Conservation (phyloP, 2,888 invertebrate genomes). For the Cheilosia variabilis region DNA sequence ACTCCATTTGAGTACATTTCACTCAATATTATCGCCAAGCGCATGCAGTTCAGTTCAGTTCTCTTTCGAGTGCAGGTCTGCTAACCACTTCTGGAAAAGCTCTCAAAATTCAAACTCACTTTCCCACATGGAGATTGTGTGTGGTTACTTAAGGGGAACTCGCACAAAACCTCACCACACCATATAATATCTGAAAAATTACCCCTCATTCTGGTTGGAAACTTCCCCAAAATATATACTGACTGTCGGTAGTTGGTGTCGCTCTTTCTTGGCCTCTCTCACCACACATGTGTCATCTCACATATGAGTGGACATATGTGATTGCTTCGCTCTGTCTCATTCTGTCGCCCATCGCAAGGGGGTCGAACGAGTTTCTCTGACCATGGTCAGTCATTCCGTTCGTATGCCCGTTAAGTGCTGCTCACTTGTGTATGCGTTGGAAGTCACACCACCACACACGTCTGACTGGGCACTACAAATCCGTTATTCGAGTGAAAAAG, state of each 20-base stretch:
- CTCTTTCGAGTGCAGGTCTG: no score
- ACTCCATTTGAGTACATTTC: no score
- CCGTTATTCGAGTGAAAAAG: constrained; percentile 70
- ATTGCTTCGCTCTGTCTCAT: constrained; percentile 51
- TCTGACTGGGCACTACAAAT: constrained; percentile 71
- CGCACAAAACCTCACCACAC: constrained; percentile 2
- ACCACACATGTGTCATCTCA: constrained; percentile 61
- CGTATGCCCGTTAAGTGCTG: constrained; percentile 66
- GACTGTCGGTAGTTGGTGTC: neutral
- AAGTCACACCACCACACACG: constrained; percentile 55
- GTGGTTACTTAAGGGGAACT: constrained; percentile 24
- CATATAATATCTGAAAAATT: constrained; percentile 26
- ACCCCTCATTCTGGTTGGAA: constrained; percentile 71
- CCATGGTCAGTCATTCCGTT: constrained; percentile 73
- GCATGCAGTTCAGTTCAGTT: no score
- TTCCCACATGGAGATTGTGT: neutral
- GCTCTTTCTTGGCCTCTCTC: constrained; percentile 27
- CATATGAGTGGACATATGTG: constrained; percentile 76
- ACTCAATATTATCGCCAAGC: no score
- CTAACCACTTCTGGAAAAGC: no score
- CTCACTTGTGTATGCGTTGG: constrained; percentile 60
- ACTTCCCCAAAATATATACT: constrained; percentile 44
- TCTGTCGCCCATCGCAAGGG: constrained; percentile 34
- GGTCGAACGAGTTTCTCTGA: constrained; percentile 66
- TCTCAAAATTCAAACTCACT: no score